Conservation (phyloP, 2,888 invertebrate genomes). For the Pyralis farinalis region DNA sequence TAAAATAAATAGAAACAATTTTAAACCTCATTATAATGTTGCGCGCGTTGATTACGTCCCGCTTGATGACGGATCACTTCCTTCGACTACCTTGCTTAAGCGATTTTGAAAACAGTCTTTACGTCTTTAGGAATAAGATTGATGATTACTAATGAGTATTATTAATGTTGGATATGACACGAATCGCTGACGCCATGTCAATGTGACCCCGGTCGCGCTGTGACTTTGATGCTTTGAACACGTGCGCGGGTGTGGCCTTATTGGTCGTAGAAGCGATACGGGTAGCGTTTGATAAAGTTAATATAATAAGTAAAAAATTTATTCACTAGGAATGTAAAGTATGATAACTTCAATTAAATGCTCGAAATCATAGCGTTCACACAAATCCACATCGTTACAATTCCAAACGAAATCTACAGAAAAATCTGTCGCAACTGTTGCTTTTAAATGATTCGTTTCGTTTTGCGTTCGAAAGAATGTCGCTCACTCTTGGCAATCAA, state of each 20-base stretch:
- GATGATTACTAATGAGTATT: not conserved
- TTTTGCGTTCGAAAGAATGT: too few species aligned
- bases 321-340: too few species aligned
- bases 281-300: too few species aligned
- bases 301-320: too few species aligned
- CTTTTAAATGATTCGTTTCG: too few species aligned
- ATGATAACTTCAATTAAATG: too few species aligned
- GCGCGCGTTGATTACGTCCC: slow-evolving; percentile 48
- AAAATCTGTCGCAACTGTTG: too few species aligned
- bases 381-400: too few species aligned
- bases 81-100: slow-evolving; percentile 25
- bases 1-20: slow-evolving; percentile 27
- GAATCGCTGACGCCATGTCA: slow-evolving; percentile 16
- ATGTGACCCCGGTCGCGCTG: slow-evolving; percentile 10
- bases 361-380: too few species aligned
- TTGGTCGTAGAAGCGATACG: slow-evolving; percentile 9
- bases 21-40: slow-evolving; percentile 52
- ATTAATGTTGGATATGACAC: slow-evolving; percentile 10
- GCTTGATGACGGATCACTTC: slow-evolving; percentile 54
- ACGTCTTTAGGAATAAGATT: slow-evolving; percentile 5
- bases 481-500: too few species aligned
- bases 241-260: slow-evolving; percentile 12
- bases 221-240: slow-evolving; percentile 10
- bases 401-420: too few species aligned
- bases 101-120: slow-evolving; percentile 4